These are phyloP conservation scores for Microtus ochrogaster DNA, from an alignment of 2,113 vertebrate species.

Conservation along the genomic window DNA sequence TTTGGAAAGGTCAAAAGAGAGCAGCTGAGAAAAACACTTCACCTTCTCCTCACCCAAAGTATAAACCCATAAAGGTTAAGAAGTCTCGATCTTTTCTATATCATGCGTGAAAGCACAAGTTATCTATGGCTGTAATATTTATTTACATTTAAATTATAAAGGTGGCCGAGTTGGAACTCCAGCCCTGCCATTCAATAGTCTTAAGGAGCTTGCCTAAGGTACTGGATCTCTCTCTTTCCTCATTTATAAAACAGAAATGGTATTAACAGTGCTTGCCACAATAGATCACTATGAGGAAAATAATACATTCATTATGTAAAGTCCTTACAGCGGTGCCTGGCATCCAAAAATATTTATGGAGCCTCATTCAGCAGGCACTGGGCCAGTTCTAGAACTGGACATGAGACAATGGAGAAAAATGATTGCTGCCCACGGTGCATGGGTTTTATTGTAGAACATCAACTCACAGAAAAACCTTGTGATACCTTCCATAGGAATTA, in stretches of 20 bases:
- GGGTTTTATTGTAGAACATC: neutral
- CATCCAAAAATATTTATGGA: neutral
- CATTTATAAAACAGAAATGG: slow-evolving; percentile 31
- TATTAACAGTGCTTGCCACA: neutral
- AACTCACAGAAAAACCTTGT: neutral
- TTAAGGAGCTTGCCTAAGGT: neutral
- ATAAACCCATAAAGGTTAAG: neutral
- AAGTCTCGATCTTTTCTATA: neutral
- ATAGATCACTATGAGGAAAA: neutral
- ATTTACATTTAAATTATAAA: neutral
- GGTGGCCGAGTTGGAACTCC: neutral
- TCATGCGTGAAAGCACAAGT: neutral
- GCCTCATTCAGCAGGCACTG: neutral
- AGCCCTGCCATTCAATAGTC: neutral
- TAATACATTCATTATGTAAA: neutral
- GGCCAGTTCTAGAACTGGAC: neutral
- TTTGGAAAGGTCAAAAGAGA: slow-evolving; percentile 40
- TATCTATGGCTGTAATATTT: neutral
- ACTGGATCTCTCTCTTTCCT: neutral
- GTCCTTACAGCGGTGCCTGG: neutral
- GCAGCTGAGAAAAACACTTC: neutral
- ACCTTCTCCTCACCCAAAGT: neutral
- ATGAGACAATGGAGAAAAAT: neutral
- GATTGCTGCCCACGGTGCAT: neutral
- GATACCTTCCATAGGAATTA: neutral